Percentiles rank a stretch among this genome's conserved stretches.
Evolutionary conservation across 2,113 vertebrate genomes (phyloP).

Genomic region (Pelobates fuscus): DNA sequence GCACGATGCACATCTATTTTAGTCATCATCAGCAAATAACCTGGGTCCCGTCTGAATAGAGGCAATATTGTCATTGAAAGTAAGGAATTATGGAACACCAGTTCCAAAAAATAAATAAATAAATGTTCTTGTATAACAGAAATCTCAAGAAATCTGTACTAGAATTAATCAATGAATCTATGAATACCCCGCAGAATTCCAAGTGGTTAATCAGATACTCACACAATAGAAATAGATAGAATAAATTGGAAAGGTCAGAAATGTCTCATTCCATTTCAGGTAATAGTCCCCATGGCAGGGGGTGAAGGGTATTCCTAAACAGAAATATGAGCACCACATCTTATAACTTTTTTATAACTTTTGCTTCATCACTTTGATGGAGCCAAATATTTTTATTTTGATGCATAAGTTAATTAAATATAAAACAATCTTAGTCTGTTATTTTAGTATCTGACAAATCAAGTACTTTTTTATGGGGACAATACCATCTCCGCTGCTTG

Average conservation of each 20-base stretch:
- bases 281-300: slow-evolving; percentile 19
- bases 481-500: no score
- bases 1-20: slow-evolving; percentile 26
- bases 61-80: slow-evolving; percentile 37
- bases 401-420: no score
- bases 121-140: slow-evolving; percentile 1
- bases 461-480: no score
- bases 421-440: no score
- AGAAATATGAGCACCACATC: no score
- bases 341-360: no score
- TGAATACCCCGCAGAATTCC: slow-evolving; percentile 33
- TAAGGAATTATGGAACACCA: slow-evolving; percentile 15
- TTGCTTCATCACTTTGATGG: no score
- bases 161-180: slow-evolving; percentile 25
- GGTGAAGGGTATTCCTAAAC: no score
- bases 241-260: slow-evolving; percentile 36
- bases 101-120: background rate
- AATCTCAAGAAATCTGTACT: no score
- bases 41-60: slow-evolving; percentile 28
- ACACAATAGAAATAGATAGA: slow-evolving; percentile 22
- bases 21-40: slow-evolving; percentile 29
- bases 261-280: slow-evolving; percentile 19
- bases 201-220: slow-evolving; percentile 39
- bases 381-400: no score
- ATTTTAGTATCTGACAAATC: no score